A percentile compares a stretch with the other conserved stretches of the same genome.
phyloP scores from a whole-genome alignment of 1,140 invertebrate species.

The Bombus pyrosoma region DNA sequence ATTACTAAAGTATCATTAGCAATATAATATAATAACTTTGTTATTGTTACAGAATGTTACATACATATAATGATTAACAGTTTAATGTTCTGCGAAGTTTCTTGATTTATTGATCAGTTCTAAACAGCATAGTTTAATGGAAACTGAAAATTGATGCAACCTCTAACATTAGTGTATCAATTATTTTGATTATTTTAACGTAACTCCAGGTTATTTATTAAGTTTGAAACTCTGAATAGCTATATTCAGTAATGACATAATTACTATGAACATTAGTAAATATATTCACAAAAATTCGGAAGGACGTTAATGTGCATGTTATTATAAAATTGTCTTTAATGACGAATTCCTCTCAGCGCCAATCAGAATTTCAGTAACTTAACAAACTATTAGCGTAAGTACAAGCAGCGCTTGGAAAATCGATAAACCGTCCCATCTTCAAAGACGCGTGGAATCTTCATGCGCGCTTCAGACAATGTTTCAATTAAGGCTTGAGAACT shows the following conservation, averaged over 20 bases:
- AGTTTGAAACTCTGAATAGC: too few species aligned
- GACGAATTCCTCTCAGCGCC: too few species aligned
- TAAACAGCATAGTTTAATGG: neutral
- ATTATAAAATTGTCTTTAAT: too few species aligned
- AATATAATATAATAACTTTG: neutral
- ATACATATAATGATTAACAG: neutral
- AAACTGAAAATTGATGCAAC: neutral
- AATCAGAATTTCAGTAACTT: neutral
- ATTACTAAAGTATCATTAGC: neutral
- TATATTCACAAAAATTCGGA: too few species aligned
- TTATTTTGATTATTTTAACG: neutral
- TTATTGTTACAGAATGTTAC: neutral
- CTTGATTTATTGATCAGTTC: neutral
- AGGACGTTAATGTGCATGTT: too few species aligned
- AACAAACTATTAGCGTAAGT: neutral
- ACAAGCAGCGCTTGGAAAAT: neutral
- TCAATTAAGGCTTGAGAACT: slow-evolving; percentile 46
- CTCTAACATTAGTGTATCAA: too few species aligned
- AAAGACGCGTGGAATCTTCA: slow-evolving; percentile 29
- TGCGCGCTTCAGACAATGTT: slow-evolving; percentile 55
- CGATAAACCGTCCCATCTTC: neutral
- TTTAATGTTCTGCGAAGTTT: neutral
- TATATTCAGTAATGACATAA: too few species aligned
- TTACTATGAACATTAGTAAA: too few species aligned
- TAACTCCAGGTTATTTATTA: too few species aligned